phyloP scores from a whole-genome alignment of 2,113 vertebrate genomes.

The Ondatra zibethicus region DNA sequence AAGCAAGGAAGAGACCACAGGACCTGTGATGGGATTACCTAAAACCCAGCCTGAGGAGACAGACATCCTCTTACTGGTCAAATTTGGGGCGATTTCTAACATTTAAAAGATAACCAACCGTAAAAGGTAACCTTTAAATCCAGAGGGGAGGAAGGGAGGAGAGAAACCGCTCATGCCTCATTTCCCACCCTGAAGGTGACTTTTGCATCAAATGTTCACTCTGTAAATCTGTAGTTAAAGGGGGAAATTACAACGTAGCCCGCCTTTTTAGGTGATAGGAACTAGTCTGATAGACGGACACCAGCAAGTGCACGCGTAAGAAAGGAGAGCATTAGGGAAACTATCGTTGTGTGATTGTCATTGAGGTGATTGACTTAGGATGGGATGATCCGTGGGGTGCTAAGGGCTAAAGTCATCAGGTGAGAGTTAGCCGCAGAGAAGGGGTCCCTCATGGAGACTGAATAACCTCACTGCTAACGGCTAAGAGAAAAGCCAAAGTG shows the following conservation, averaged over 20 bases:
- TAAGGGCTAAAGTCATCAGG: background rate
- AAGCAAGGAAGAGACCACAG: background rate
- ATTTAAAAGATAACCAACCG: background rate
- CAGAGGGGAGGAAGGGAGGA: background rate
- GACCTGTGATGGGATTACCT: background rate
- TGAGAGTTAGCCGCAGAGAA: background rate
- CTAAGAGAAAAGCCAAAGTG: constrained; percentile 14
- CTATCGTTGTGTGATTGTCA: background rate
- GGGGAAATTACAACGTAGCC: background rate
- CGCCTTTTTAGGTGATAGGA: background rate
- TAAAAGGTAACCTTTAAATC: constrained; percentile 28
- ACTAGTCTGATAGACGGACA: background rate
- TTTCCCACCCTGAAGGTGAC: constrained; percentile 7
- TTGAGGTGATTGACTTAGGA: background rate
- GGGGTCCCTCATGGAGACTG: background rate
- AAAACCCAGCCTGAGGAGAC: background rate
- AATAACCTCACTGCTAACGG: background rate
- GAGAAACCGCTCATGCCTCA: background rate
- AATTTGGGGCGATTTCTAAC: background rate
- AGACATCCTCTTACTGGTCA: background rate
- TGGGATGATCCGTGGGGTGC: background rate
- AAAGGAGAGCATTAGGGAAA: constrained; percentile 20
- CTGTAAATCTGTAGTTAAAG: constrained; percentile 52
- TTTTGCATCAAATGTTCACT: constrained; percentile 4
- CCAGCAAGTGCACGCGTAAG: background rate